Base-by-base conservation (phyloP, 1,140 invertebrate species). In the Bombus turneri region DNA sequence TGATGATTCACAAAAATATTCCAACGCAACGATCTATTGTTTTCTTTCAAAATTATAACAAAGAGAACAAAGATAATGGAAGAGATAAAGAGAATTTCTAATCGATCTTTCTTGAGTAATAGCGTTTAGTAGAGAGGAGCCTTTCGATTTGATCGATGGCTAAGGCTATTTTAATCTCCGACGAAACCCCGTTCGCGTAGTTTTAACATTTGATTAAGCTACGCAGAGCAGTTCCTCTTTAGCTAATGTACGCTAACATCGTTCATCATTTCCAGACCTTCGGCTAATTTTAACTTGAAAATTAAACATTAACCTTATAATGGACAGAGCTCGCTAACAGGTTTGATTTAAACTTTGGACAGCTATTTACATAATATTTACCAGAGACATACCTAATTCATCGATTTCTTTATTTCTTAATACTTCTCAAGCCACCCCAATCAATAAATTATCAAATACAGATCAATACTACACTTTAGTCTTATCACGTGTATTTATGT, bases 241-340 rank as follows among this genome's bases (percentile, higher is more conserved):
- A 68, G n/a, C 77, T 41, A 66, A 86, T 77, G 62, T 28, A 47
- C 39, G 66, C 57, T 66, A 81, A 72, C 57, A 15, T 82, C 79
- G 79, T 90, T 72, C 87, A 85, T 91, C 90, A 90, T 89, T 84
- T 88, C 66, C 78, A 79, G 43, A 53, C 81, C 81, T 75, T 72
- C 74, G 66, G 62, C 74, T 90, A 91, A 90, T 87, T 91, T 91
- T 91, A 91, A 57, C 87, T 59, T 41, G 59, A 74, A 82, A 91
- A 53, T 31, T 66, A 82, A 90, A 86, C 83, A 84, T 90, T 79
- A 86, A 74, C 64, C 62, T 76, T 68, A 31, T 37, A 69, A 84
- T 85, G 34, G 71, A 91, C 82, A 88, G 85, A 86, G 25, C 43
- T 47, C 34, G 15, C 13, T 15, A 37, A 80, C 53, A 80, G 53